These are phyloP conservation scores for Graptemys geographica DNA, from an alignment of 2,797 vertebrate species.

Conservation along the genomic window DNA sequence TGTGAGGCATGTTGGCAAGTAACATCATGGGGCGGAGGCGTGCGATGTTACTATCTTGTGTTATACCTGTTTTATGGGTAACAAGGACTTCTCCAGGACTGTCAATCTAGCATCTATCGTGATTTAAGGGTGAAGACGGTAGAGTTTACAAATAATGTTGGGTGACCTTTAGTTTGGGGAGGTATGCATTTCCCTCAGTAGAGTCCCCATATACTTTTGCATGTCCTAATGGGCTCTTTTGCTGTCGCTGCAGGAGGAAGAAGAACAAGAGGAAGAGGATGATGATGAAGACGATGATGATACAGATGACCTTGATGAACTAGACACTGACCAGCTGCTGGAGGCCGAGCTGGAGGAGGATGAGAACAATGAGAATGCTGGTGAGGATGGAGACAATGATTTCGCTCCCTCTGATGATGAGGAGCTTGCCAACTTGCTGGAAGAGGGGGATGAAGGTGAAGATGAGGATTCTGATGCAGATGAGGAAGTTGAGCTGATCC, in stretches of 20 bases:
- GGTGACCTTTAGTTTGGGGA: neutral
- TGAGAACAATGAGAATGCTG: constrained; percentile 91
- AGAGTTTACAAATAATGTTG: neutral
- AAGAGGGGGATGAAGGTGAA: constrained; percentile 90
- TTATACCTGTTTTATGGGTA: constrained; percentile 14
- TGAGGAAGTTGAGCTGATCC: constrained; percentile 91
- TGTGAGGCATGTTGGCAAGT: neutral
- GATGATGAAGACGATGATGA: constrained; percentile 92
- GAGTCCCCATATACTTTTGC: neutral
- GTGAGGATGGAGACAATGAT: constrained; percentile 92
- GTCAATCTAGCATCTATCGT: neutral
- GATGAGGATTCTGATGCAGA: constrained; percentile 95
- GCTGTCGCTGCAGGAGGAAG: constrained; percentile 84
- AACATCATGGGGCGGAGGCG: neutral
- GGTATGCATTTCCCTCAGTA: neutral
- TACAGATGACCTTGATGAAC: constrained; percentile 92
- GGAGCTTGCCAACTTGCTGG: constrained; percentile 92
- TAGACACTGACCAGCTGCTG: constrained; percentile 94
- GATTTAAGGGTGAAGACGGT: neutral
- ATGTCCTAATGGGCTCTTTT: constrained; percentile 31
- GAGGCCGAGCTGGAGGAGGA: constrained; percentile 91
- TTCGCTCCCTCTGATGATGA: constrained; percentile 95
- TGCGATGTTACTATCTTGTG: neutral
- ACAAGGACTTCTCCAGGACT: neutral
- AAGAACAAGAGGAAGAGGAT: constrained; percentile 95